Percentiles rank a stretch among this genome's conserved stretches.
Evolutionary conservation across 2,113 vertebrate species (phyloP).

Genomic region (Psittacula cyanocephala): DNA sequence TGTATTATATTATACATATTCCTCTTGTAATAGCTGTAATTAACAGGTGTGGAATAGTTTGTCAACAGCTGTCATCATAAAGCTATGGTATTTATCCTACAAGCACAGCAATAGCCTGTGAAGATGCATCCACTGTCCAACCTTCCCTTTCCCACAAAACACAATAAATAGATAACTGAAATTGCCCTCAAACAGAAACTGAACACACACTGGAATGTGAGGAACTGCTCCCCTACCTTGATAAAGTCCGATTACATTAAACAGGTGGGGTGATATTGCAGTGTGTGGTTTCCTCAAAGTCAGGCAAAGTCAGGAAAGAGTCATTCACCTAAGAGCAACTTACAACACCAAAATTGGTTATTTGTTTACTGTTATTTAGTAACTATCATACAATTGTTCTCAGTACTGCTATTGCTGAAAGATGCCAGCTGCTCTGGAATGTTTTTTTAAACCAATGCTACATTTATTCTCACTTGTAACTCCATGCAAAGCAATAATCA

Average conservation of each 20-base stretch:
- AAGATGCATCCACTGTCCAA: not conserved
- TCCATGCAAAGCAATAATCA: not conserved
- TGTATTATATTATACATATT: not conserved
- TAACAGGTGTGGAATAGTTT: constrained; percentile 54
- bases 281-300: not conserved
- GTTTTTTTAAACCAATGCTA: not conserved
- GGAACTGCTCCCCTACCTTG: not conserved
- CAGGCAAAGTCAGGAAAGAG: not conserved
- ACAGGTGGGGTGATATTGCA: not conserved
- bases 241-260: not conserved
- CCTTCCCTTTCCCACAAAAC: constrained; percentile 24
- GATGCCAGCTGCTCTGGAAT: not conserved
- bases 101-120: not conserved
- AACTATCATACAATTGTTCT: not conserved
- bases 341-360: not conserved
- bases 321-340: not conserved
- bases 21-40: constrained; percentile 20
- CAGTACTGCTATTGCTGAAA: not conserved
- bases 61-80: constrained; percentile 53
- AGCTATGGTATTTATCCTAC: constrained; percentile 13
- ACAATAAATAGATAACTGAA: not conserved
- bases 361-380: not conserved
- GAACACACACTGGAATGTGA: not conserved
- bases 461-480: not conserved
- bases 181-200: constrained; percentile 5